phyloP scores from a whole-genome alignment of 2,113 vertebrate species.

The Oreochromis niloticus region DNA sequence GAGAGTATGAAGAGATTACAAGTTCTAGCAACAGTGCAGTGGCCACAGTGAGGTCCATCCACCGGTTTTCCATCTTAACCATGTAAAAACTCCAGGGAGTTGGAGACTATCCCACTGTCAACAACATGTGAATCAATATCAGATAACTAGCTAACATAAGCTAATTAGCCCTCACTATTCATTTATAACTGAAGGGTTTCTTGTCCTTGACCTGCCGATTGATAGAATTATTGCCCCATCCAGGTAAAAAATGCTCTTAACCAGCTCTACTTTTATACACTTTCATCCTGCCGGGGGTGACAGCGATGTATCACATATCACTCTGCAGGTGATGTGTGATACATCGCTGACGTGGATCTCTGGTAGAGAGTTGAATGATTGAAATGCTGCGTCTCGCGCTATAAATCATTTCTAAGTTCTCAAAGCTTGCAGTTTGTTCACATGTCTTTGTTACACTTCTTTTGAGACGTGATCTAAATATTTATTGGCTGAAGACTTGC shows the following conservation, averaged over 20 bases:
- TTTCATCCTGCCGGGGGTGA: rapidly evolving
- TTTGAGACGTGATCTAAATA: not conserved
- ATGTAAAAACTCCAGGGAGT: not conserved
- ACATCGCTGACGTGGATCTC: not conserved
- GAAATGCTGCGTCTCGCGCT: not conserved
- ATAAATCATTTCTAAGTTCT: not conserved
- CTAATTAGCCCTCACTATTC: rapidly evolving
- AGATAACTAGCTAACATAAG: not conserved
- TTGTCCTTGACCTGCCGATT: not conserved
- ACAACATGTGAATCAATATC: not conserved
- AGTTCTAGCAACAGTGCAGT: not conserved
- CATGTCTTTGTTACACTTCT: not conserved
- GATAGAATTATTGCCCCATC: not conserved
- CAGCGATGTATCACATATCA: not conserved
- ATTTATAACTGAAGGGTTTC: not conserved
- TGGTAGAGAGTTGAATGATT: not conserved
- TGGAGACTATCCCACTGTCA: not conserved
- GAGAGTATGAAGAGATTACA: not conserved
- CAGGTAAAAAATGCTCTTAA: rapidly evolving
- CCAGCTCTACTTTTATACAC: not conserved
- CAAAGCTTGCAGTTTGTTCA: not conserved
- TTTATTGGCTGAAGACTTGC: not conserved
- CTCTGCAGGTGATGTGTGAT: not conserved
- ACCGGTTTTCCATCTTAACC: not conserved
- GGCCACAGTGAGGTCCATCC: not conserved